Base-by-base conservation (phyloP, 2,888 invertebrate genomes). In the Oithona nana region DNA sequence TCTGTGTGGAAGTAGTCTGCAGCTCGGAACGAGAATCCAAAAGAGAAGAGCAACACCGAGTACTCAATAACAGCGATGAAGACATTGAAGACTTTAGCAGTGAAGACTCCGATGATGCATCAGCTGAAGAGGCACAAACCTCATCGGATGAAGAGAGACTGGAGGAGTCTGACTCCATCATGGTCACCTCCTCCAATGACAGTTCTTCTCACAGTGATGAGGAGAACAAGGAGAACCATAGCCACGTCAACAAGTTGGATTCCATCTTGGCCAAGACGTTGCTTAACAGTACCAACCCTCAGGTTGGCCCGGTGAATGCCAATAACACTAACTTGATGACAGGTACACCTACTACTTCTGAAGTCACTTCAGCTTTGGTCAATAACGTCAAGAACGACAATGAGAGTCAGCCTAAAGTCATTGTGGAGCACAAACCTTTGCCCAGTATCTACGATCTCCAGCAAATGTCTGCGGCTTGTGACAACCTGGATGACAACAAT, bases 401-500 rank as follows among this genome's bases (percentile, higher is more conserved):
- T 49, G 2, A 28, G 20, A 28, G 22, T 13, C n/a, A 22, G 31
- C 49, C 49, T n/a, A 59, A 59, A 28, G 59, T 59, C 24, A 50
- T 59, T 22, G 59, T 59, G 24, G 28, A 50, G 16, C 49, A 50
- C 59, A 20, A 28, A 13, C 57, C 57, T 26, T 50, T 59, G 24
- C 59, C 59, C 26, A 28, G 48, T 28, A 48, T 59, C 29, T 59
- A 59, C 26, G 59, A 59, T 13, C 59, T 59, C 22, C 48, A 59
- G 8, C 59, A 59, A 50, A 57, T 20, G 4, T 28, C 49, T 22
- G 50, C 59, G n/a, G 28, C 30, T n/a, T n/a, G 20, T n/a, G 52
- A 52, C 20, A 24, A n/a, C 24, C 52, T 20, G 6, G 52, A 52
- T 6, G 20, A 8, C 52, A n/a, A 8, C 20, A n/a, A 6, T 20